Evolutionary conservation across 1,140 invertebrate genomes (phyloP).

Genomic region (Ips nitidus): DNA sequence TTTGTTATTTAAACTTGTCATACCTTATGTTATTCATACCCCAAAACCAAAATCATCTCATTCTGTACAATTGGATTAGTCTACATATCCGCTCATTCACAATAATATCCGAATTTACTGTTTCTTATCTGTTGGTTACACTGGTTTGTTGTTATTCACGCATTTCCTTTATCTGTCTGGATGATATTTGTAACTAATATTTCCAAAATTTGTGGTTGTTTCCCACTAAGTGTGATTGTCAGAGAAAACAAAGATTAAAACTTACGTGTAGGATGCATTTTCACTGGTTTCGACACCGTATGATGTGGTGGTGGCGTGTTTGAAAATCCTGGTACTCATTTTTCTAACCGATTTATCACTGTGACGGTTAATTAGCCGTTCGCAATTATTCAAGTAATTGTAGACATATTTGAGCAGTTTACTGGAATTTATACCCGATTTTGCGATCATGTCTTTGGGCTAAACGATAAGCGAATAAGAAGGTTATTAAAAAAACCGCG

Average conservation of each 20-base stretch:
- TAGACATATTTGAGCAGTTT: constrained; percentile 9
- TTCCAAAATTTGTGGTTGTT: neutral
- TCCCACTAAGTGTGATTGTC: neutral
- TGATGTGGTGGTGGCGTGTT: constrained; percentile 11
- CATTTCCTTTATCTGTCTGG: neutral
- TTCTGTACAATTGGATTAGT: neutral
- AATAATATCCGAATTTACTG: neutral
- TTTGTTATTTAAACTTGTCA: too few species aligned
- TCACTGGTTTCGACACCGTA: constrained; percentile 16
- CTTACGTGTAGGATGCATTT: constrained; percentile 31
- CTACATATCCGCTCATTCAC: neutral
- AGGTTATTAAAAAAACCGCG: constrained; percentile 9
- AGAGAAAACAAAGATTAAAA: neutral
- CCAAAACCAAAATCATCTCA: too few species aligned
- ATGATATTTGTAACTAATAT: neutral
- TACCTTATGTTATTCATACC: too few species aligned
- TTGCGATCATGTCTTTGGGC: constrained; percentile 20
- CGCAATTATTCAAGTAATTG: constrained; percentile 27
- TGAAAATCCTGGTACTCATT: constrained; percentile 26
- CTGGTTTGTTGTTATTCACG: neutral
- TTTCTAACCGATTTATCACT: constrained; percentile 7
- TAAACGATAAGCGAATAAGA: constrained; percentile 22
- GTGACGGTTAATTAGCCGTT: constrained; percentile 12
- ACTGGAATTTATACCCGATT: constrained; percentile 33
- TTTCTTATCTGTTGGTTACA: neutral